These are phyloP conservation scores for Cherax quadricarinatus DNA, from an alignment of 1,140 invertebrate species.

Conservation along the genomic window DNA sequence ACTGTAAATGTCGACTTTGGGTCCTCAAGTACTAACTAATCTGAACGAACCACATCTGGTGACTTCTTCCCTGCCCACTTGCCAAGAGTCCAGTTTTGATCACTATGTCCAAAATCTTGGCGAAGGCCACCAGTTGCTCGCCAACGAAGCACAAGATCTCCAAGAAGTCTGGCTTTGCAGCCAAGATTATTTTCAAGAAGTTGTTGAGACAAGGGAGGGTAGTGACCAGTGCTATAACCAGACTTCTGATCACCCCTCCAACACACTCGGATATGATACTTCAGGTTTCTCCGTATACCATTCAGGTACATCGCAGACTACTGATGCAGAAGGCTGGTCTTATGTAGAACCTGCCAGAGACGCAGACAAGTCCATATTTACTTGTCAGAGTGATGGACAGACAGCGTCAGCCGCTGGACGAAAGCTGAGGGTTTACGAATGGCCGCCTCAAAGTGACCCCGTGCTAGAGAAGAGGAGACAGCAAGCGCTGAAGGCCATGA, in stretches of 20 bases:
- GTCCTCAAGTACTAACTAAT: too few species aligned
- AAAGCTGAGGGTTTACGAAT: not conserved
- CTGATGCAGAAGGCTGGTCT: not conserved
- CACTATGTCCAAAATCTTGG: too few species aligned
- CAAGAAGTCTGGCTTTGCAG: too few species aligned
- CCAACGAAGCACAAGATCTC: too few species aligned
- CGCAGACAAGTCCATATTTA: not conserved
- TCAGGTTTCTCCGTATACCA: not conserved
- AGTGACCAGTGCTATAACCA: not conserved
- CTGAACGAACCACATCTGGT: too few species aligned
- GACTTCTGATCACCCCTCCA: not conserved
- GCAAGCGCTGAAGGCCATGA: not conserved
- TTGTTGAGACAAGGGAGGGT: not conserved
- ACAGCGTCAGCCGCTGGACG: not conserved
- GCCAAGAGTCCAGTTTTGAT: too few species aligned
- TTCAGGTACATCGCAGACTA: not conserved
- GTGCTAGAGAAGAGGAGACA: not conserved
- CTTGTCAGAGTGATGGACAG: not conserved
- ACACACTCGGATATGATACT: not conserved
- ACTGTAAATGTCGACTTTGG: too few species aligned
- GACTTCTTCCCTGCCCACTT: too few species aligned
- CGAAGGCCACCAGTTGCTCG: too few species aligned
- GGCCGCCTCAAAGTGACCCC: not conserved
- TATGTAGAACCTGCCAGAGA: not conserved
- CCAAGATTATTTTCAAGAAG: not conserved